Base-by-base conservation (phyloP, 2,888 invertebrate species). In the Agrypnus murinus region DNA sequence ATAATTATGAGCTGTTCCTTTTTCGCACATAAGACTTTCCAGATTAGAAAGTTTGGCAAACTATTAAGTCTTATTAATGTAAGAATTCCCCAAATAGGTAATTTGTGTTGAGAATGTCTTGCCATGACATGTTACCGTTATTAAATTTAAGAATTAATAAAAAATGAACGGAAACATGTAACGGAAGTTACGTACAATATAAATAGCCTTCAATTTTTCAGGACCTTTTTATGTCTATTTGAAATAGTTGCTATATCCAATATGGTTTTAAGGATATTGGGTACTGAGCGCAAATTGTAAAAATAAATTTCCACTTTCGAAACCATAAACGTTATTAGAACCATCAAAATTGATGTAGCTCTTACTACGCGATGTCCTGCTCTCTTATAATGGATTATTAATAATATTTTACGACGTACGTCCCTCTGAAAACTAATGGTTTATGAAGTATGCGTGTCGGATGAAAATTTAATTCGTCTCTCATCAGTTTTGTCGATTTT, bases 401-500 rank as follows among this genome's bases (percentile, higher is more conserved):
- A 68, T 55, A 68, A 68, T 63, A 63, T 62, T 63, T 68, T 68
- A 63, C 31, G 62, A 34, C 14, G 34, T 57, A 45, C 36, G 36
- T 64, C 17, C 17, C 36, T 53, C 31, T 31, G 36, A 31, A 15
- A 64, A 59, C 36, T 71, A 71, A 58, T 64, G 50, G 67, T 63
- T 67, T 58, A 63, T 73, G 64, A 66, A 65, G 65, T 69, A 73
- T 77, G 78, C 78, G 79, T 79, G 79, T 63, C 71, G 71, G 67
- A 43, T 67, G 71, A 75, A 75, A 78, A 78, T 79, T 77, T 78
- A 78, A 79, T 79, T 78, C 76, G 58, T 45, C 72, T 73, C 75
- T 79, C 75, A 74, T 76, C 74, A 75, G 72, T 71, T 68, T 73
- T 68, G 69, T 72, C 74, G 72, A 72, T 72, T 73, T 72, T 75